Base-by-base conservation (phyloP, 2,113 vertebrate species). In the Okapia johnstoni region DNA sequence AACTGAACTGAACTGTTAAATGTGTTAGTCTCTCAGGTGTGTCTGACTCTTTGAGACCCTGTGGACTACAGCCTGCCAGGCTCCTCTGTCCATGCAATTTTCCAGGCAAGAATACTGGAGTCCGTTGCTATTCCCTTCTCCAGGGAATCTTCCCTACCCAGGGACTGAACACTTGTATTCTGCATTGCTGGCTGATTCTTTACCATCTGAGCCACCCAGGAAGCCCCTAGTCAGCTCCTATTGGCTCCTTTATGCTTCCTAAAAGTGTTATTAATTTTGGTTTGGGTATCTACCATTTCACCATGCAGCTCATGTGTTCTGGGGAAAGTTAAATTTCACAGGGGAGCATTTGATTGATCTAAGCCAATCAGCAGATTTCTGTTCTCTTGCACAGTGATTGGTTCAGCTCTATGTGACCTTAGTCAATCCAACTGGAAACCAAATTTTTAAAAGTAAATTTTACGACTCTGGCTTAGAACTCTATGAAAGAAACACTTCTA, bases 381-480 rank as follows among this genome's bases (percentile, higher is more conserved):
- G 73, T 88, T 76, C 28, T 43, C 66, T 60, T 76, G 15, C 13
- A 28, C 8, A 90, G 4, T 30, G 46, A 94, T 11, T 23, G 17
- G n/a, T 89, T 88, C 17, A 77, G 14, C 50, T 17, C 17, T 23
- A 50, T 1, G 3, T 10, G 58, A 61, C 48, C 43, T 85, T 88
- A 58, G 13, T 43, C 57, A 17, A 86, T 26, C 60, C 43, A 85
- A 52, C 1, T 19, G 85, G 40, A 95, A 93, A 21, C 0, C 80
- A 25, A 73, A 63, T 73, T 79, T 66, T 66, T 9, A 54, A 80
- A 93, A 85, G 66, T 58, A 43, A 88, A 58, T 52, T 91, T 94
- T 80, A 80, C 50, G 28, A 50, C 30, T 83, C 40, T 84, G 26
- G 5, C 54, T 86, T 94, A 60, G 9, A 92, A 77, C 40, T 2